Base-by-base conservation (phyloP, 2,113 vertebrate species). In the Callipepla californica region DNA sequence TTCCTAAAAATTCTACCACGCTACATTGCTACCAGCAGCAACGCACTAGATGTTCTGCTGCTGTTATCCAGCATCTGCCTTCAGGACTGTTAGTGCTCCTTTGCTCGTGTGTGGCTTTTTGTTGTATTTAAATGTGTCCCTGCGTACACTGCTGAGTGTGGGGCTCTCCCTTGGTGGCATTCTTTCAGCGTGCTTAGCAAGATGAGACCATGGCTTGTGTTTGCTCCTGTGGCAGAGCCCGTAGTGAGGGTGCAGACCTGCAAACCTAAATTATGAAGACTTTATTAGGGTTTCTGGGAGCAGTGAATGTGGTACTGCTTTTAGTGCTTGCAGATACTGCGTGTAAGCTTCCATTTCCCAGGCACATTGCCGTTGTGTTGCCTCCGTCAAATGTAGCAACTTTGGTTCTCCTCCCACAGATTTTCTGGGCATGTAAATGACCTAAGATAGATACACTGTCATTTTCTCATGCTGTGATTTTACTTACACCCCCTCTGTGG, bases 391-490 rank as follows among this genome's bases (percentile, higher is more conserved):
- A 79, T 9, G 28, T 26, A 85, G 85, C 63, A 30, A 30, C 75
- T 89, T 66, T 87, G 87, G 50, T 84, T 89, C 85, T 82, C 91
- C 91, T 94, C 96, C 81, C 93, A 59, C 89, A 74, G 89, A 96
- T 95, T 91, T 93, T 91, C 89, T 9, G 65, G 89, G 85, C 94
- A 89, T 93, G 93, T 81, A 96, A 96, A 96, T 96, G 91, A 91
- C 91, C 95, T 66, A 66, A 93, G 85, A 91, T 87, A 94, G 75
- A 87, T 87, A 94, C 68, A 80, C 87, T 96, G 92, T 87, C 92
- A 94, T 96, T 96, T 96, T 92, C 93, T 91, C 96, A 91, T 92
- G 94, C 96, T 95, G 92, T 62, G 92, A 92, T 94, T 96, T 96
- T 92, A 58, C 91, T 92, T 87, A 91, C 91, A 94, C 81, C 81